Percentiles rank a stretch among this genome's conserved stretches.
phyloP scores from a whole-genome alignment of 1,140 invertebrate genomes.

The Acromyrmex echinatior region DNA sequence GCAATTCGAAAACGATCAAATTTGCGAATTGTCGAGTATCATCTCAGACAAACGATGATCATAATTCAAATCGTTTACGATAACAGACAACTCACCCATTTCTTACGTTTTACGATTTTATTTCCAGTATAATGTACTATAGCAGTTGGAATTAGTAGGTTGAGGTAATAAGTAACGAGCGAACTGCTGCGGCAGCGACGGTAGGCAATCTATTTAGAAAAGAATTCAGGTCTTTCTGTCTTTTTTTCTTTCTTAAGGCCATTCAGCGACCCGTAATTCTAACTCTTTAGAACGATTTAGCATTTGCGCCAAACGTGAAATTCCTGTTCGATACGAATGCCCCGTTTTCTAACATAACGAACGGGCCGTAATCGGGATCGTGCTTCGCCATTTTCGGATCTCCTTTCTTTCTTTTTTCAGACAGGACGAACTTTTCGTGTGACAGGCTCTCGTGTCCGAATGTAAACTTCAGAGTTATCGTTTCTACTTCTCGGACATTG shows the following conservation, averaged over 20 bases:
- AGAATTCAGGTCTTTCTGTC: constrained; percentile 79
- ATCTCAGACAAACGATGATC: neutral
- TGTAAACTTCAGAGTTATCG: constrained; percentile 20
- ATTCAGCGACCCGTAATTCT: constrained; percentile 77
- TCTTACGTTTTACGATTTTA: constrained; percentile 55
- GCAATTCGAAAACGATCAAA: neutral
- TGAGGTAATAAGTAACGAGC: constrained; percentile 83
- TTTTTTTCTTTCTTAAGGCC: constrained; percentile 73
- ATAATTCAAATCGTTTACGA: constrained; percentile 78
- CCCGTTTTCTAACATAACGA: constrained; percentile 70
- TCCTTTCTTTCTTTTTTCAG: neutral
- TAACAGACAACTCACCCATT: constrained; percentile 69
- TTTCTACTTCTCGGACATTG: constrained; percentile 1
- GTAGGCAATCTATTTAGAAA: constrained; percentile 81
- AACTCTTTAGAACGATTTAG: constrained; percentile 72
- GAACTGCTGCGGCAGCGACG: constrained; percentile 51
- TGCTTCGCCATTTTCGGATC: constrained; percentile 57
- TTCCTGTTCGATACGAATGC: constrained; percentile 68
- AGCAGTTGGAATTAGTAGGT: constrained; percentile 80
- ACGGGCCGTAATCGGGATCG: constrained; percentile 64
- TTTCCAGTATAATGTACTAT: constrained; percentile 54
- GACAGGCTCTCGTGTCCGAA: neutral
- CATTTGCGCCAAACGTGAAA: constrained; percentile 65
- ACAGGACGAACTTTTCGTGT: constrained; percentile 34
- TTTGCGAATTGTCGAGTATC: neutral